Evolutionary conservation across 23 tunicate genomes (phyloP), one percentile per base, ranked within the genome.

Genomic region (Oikopleura vanhoeffeni): DNA sequence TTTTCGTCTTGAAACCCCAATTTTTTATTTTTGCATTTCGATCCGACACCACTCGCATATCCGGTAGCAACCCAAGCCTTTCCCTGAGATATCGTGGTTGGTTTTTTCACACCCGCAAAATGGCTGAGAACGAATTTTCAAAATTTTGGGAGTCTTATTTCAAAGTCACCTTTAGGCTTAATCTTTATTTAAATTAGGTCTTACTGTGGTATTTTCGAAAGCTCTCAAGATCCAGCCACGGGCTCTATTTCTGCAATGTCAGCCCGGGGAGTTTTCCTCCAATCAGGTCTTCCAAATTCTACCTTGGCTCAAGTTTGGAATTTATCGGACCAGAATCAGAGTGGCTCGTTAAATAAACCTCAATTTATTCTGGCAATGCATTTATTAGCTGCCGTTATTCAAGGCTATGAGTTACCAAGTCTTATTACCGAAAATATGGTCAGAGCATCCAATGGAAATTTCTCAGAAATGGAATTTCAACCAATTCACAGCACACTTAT

Each of bases 301-400:
- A 84, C 89, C 41, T 86, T 95, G 57, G 99, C 99, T 34, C 91
- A 95, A 83, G 92, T 95, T 34, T 95, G 99, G 99, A 84, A 83
- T 40, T 39, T 95, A 84, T 90, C 96, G 84, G 99, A 95, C 71
- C 89, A 86, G 49, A 85, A 84, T 33, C 92, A 88, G 77, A 4
- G 57, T 24, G 99, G 99, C 0, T 83, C 76, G 32, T 67, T 95
- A 41, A 95, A 30, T 0, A 88, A 87, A 41, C 92, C 89, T 76
- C 99, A 95, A 64, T 95, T 95, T 87, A 87, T 95, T 33, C 84
- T 95, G 40, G 99, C 99, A 36, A 95, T 95, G 99, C 99, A 95
- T 67, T 83, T 95, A 13, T 38, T 71, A 3, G 79, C 79, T 28
- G 79, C 79, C 35, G 79, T 30, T 18, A 2, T 71, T 24, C 79